Percentiles rank a stretch among this genome's conserved stretches.
phyloP scores from a whole-genome alignment of 2,888 invertebrate genomes.

The Andrena minutula region DNA sequence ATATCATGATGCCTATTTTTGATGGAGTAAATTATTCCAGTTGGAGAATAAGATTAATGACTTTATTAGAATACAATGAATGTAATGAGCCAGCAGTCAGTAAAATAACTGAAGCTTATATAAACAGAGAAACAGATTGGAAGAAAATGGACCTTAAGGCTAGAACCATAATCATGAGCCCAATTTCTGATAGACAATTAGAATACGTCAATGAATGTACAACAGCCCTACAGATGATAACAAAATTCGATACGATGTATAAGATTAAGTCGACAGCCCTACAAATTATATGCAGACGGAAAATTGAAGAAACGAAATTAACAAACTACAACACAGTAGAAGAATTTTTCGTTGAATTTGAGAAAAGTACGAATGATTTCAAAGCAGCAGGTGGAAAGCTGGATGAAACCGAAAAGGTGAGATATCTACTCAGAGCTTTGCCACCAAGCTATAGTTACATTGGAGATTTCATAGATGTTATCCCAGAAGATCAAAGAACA shows the following conservation, averaged over 20 bases:
- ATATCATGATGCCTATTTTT: neutral
- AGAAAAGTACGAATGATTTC: constrained; percentile 66
- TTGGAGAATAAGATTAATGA: neutral
- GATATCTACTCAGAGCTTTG: constrained; percentile 70
- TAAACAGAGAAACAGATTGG: neutral
- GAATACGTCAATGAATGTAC: constrained; percentile 48
- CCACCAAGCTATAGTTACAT: constrained; percentile 69
- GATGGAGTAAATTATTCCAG: constrained; percentile 1
- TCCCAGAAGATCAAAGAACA: constrained; percentile 66
- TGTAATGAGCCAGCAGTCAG: neutral
- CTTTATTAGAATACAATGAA: neutral
- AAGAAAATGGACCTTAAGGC: neutral
- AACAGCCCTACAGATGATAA: constrained; percentile 50
- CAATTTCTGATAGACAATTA: constrained; percentile 41
- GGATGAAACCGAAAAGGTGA: constrained; percentile 67
- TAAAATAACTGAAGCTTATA: neutral
- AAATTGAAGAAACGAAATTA: constrained; percentile 53
- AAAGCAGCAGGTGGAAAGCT: constrained; percentile 65
- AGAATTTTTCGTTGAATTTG: constrained; percentile 66
- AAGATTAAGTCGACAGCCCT: constrained; percentile 61
- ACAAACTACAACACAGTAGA: constrained; percentile 54
- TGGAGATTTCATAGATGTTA: constrained; percentile 69
- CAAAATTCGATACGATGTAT: constrained; percentile 65
- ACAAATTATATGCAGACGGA: constrained; percentile 51
- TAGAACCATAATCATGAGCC: neutral